Base-by-base conservation (phyloP, 92 coral and sea anemone species). In the Micromussa lordhowensis region DNA sequence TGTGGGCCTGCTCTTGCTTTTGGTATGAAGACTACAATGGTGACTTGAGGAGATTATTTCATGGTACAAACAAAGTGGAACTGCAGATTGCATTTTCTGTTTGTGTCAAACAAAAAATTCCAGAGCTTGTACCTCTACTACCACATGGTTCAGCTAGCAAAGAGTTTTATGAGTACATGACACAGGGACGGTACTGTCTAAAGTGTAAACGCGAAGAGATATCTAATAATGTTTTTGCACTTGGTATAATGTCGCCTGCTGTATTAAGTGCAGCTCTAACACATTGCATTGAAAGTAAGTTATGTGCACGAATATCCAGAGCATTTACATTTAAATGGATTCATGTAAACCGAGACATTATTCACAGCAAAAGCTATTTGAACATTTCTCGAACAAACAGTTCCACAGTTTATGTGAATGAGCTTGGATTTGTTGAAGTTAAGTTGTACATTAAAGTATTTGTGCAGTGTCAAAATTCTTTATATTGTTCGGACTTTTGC, bases 11-110 rank as follows among this genome's bases (percentile, higher is more conserved):
- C n/a, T n/a, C n/a, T n/a, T n/a, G n/a, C n/a, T n/a, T n/a, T n/a
- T n/a, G n/a, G n/a, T n/a, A n/a, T n/a, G 92, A 93, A 61, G 94
- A 91, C 75, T 91, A 59, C 64, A 91, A 93, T 77, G 94, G 94
- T 17, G 90, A n/a, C n/a, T n/a, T n/a, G n/a, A n/a, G n/a, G n/a
- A n/a, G n/a, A n/a, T n/a, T n/a, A n/a, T n/a, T n/a, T n/a, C n/a
- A n/a, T n/a, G n/a, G n/a, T n/a, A n/a, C n/a, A n/a, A n/a, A 93
- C 81, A 91, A 88, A 40, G 89, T 93, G n/a, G 92, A 93, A 72
- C 82, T 87, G 59, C 96, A 93, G 77, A 88, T 93, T 61, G 90
- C 88, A 71, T 78, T 91, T 36, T 85, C 96, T 59, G 94, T 93
- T 68, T 90, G 96, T 54, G 77, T 93, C n/a, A n/a, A n/a, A n/a